Conservation (phyloP, 2,888 invertebrate genomes). For the Ichneumoninae sp. region DNA sequence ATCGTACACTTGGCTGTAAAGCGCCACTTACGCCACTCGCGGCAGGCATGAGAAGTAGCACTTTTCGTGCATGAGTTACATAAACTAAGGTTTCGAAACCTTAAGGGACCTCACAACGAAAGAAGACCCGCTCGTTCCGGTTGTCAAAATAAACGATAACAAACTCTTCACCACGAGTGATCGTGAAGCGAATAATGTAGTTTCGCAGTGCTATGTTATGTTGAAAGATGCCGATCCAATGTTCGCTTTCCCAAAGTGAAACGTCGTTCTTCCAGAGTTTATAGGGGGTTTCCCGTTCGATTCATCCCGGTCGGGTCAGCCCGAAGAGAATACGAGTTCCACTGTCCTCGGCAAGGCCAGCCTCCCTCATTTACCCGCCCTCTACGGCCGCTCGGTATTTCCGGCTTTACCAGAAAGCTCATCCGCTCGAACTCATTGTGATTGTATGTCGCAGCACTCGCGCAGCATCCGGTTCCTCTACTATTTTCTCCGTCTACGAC, state of each 20-base stretch:
- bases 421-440: slow-evolving; percentile 38
- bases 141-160: slow-evolving; percentile 2
- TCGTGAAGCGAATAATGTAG: background rate
- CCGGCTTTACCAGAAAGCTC: slow-evolving; percentile 26
- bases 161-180: background rate
- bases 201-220: background rate
- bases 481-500: slow-evolving; percentile 45
- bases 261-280: background rate
- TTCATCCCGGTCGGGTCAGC: slow-evolving; percentile 56
- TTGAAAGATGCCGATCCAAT: background rate
- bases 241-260: slow-evolving; percentile 4
- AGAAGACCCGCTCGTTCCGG: background rate
- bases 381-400: slow-evolving; percentile 26
- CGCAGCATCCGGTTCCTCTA: slow-evolving; percentile 28
- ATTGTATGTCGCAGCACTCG: slow-evolving; percentile 52
- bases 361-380: slow-evolving; percentile 49
- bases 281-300: slow-evolving; percentile 30
- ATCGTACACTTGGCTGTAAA: too few relatives aligned
- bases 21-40: too few relatives aligned
- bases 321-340: slow-evolving; percentile 35
- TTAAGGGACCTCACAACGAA: too few relatives aligned
- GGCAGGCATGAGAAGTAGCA: too few relatives aligned
- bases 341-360: slow-evolving; percentile 8
- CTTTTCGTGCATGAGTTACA: too few relatives aligned
- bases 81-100: too few relatives aligned